Evolutionary conservation across 2,797 vertebrate species (phyloP), one percentile per base, ranked within the genome.

Genomic region (Sparidentex hasta): DNA sequence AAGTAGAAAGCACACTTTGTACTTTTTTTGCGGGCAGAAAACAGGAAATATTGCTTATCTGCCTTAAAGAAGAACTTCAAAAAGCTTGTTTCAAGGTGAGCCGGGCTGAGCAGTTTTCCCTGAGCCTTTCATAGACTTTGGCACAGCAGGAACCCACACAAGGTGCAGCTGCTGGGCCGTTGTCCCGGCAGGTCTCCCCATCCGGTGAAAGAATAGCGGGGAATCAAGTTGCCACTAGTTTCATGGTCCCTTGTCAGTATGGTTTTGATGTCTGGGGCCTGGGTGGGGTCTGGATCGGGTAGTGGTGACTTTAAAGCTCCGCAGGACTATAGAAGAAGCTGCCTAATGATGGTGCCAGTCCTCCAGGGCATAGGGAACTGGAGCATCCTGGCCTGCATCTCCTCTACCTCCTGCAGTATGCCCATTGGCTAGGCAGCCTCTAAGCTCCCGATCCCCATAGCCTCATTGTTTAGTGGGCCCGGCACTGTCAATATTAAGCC

Each of bases 401-500:
- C 88, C 88, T 88, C 85, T 93, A 90, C 91, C 92, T 93, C 91
- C 92, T 91, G 91, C 88, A 93, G 91, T 84, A 93, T 93, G 92
- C 92, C 87, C 92, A 94, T 93, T 94, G 94, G 93, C 94, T 90
- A 87, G 87, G 83, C 92, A 81, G 92, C 90, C 71, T 82, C 86
- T 94, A 95, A 95, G 95, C 95, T 94, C 90, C 81, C 89, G 90
- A 84, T 94, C 91, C 93, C 92, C 88, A 77, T 64, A 88, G 91
- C 91, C 90, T 92, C 92, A 95, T 96, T 95, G 95, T 96, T 95
- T 91, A 81, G 87, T 84, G 73, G 87, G 90, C 94, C 90, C 85
- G 67, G 90, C 92, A 94, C 94, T 93, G 94, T 95, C 95, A 95
- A 95, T 95, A 95, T 96, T 95, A 96, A 95, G 95, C 95, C 94